Base-by-base conservation (phyloP, 2,797 vertebrate genomes). In the Smutsia gigantea region DNA sequence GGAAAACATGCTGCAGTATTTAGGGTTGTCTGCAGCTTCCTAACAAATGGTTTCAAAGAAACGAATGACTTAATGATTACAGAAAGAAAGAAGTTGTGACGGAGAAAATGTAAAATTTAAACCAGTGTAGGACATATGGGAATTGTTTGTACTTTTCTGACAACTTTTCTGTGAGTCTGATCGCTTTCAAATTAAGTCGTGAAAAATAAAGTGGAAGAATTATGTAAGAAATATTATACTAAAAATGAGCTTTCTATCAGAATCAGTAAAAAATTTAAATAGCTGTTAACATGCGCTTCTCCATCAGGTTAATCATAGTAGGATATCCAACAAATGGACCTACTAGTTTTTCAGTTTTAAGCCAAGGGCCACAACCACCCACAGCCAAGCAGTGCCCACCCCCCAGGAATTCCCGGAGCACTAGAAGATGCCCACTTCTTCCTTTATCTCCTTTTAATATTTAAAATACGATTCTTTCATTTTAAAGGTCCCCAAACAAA, bases 181-280 rank as follows among this genome's bases (percentile, higher is more conserved):
- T 61, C 4, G 77, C 46, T 85, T 94, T 94, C 19, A 81, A 93
- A 96, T 88, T 55, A 78, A 49, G 75, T 77, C 4, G 14, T 83
- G 87, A 51, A 83, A 91, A 87, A 59, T 19, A 49, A 90, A 75
- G 29, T 74, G 18, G 42, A 75, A 29, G 63, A 61, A 85, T 11
- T 37, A 31, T 34, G 39, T 37, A 57, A 81, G 51, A 69, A 79
- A 61, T 39, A 72, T 25, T 49, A 39, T 77, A 46, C 12, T 82
- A 46, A 46, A 46, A 75, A 89, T 90, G 69, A 66, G 59, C 31
- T 90, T 95, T 87, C 68, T 78, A 29, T 71, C 23, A n/a, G 29
- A 63, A 75, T 5, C 23, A 46, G 75, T 37, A n/a, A 78, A 85
- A 77, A 91, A 27, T 87, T 71, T 91, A 84, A 64, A 87, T 59